Evolutionary conservation across 2,113 vertebrate genomes (phyloP).

Genomic region (Larimichthys polyactis): DNA sequence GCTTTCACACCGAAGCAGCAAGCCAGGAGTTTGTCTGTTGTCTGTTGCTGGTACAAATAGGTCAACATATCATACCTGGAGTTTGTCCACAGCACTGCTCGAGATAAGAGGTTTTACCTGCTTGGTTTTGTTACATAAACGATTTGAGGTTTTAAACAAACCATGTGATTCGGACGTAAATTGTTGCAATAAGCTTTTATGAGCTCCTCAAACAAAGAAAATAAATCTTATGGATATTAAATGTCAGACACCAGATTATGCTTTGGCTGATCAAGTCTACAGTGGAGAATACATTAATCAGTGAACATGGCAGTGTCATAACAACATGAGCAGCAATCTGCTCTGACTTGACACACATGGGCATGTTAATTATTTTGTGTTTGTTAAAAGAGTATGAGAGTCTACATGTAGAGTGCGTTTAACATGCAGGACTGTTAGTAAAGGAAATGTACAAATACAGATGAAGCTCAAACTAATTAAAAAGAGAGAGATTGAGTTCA

Average conservation of each 20-base stretch:
- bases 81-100: constrained; percentile 19
- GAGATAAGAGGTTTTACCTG: background rate
- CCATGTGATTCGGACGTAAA: background rate
- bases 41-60: constrained; percentile 23
- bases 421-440: background rate
- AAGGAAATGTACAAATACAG: background rate
- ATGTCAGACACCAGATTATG: background rate
- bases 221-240: background rate
- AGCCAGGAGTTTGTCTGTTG: constrained; percentile 31
- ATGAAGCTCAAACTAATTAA: constrained; percentile 1
- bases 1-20: constrained; percentile 57
- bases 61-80: constrained; percentile 19
- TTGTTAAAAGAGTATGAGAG: background rate
- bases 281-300: background rate
- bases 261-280: background rate
- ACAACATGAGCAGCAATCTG: background rate
- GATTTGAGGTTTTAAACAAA: constrained; percentile 1
- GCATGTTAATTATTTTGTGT: background rate
- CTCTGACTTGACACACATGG: background rate
- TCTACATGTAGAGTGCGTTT: background rate
- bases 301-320: background rate
- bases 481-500: background rate
- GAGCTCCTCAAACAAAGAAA: background rate
- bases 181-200: background rate
- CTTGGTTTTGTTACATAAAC: background rate